Evolutionary conservation across 1,140 invertebrate genomes (phyloP), one percentile per base, ranked within the genome.

Genomic region (Euwallacea fornicatus): DNA sequence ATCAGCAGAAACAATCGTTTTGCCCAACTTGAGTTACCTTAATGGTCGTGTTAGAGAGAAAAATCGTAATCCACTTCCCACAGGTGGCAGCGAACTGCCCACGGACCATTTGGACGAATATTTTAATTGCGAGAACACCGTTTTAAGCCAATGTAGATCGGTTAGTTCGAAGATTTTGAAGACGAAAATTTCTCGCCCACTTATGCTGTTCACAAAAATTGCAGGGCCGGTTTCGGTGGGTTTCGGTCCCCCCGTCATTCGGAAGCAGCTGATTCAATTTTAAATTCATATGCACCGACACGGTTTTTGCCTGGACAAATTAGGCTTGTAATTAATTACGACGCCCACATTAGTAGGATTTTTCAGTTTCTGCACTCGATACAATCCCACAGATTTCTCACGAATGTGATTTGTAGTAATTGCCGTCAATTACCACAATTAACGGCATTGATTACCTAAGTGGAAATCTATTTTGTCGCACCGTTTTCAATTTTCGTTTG

Each of bases 1-100:
- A 47, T 65, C 8, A 55, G 21, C 61, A 13, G 11, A 64, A 13
- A 50, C 46, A 50, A 65, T 43, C 63, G 63, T 54, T 65, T 65
- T 65, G 47, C 47, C 63, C 46, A 65, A 55, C n/a, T 58, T 44
- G 46, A 66, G 54, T 66, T 66, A 58, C 65, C 65, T 66, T 66
- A 53, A 66, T 66, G 44, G 65, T 47, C 50, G 21, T 33, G 65
- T 66, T 66, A 66, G 58, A 66, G 58, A 42, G 55, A 66, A 66
- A 64, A 66, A 58, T 66, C 65, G 58, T 66, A 66, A 66, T 66
- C 66, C 60, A 41, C 66, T 65, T 73, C 71, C 66, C 60, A 58
- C 71, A 69, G 16, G 61, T 66, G 61, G 65, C 71, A 13, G 8
- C 43, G 63, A 15, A 10, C 41, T 7, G 54, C 65, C 65, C 54